Conservation (phyloP, 1,140 invertebrate genomes). For the Frieseomelitta varia region DNA sequence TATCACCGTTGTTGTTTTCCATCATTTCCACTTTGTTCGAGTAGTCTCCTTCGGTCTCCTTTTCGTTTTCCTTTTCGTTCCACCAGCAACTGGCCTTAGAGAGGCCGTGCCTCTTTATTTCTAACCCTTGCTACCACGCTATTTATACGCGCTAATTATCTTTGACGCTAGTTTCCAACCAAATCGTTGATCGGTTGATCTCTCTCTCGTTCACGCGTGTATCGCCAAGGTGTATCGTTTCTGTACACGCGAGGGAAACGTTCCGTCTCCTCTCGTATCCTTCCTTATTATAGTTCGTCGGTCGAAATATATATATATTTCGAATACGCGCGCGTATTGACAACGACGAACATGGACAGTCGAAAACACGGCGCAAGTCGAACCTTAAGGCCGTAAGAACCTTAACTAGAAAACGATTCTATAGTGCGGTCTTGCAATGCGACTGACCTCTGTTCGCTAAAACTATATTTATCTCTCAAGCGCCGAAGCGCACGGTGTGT, state of each 20-base stretch:
- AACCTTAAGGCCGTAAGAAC: slow-evolving; percentile 1
- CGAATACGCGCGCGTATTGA: background rate
- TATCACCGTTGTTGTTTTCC: slow-evolving; percentile 77
- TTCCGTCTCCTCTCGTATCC: accelerated
- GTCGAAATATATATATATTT: background rate
- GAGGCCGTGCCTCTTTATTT: background rate
- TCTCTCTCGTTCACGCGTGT: background rate
- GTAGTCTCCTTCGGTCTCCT: slow-evolving; percentile 7
- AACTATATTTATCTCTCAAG: slow-evolving; percentile 78
- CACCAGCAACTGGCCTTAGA: background rate
- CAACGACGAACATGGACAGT: background rate
- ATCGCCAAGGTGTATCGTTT: background rate
- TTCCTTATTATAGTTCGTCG: background rate
- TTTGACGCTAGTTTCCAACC: background rate
- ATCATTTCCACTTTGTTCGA: slow-evolving; percentile 55
- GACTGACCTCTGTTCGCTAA: slow-evolving; percentile 78
- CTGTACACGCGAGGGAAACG: background rate
- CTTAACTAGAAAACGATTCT: slow-evolving; percentile 65
- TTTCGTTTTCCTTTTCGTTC: slow-evolving; percentile 19
- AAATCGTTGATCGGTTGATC: background rate
- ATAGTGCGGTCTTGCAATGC: slow-evolving; percentile 71
- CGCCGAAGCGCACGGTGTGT: slow-evolving; percentile 68
- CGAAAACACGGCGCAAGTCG: background rate
- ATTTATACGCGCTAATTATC: background rate
- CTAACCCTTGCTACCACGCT: background rate